These are phyloP conservation scores for Yoshiicerus persimilis DNA, from an alignment of 1,140 invertebrate genomes.

Conservation along the genomic window DNA sequence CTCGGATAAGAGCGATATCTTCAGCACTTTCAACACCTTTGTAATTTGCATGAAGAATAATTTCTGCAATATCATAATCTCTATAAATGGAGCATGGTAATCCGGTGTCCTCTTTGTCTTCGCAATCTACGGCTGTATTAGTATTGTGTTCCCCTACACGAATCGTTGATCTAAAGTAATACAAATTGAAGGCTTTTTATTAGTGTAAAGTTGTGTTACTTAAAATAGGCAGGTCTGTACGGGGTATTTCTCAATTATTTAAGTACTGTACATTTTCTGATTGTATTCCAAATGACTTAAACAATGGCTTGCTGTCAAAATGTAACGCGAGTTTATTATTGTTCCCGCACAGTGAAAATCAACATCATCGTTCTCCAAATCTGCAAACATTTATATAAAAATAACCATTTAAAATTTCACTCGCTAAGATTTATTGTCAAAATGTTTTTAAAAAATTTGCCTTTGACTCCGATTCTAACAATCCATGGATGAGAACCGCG, in stretches of 20 bases:
- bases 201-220: not conserved
- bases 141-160: not conserved
- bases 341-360: not conserved
- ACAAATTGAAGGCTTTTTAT: not conserved
- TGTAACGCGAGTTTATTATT: conserved; percentile 26
- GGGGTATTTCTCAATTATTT: too few relatives aligned
- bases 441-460: not conserved
- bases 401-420: too few relatives aligned
- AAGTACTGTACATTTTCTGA: too few relatives aligned
- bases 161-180: not conserved
- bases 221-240: too few relatives aligned
- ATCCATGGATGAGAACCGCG: not conserved
- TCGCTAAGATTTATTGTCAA: not conserved
- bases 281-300: too few relatives aligned
- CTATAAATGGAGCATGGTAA: conserved; percentile 57
- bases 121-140: not conserved
- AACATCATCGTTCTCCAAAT: not conserved
- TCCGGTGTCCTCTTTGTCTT: conserved; percentile 45
- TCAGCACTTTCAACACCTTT: not conserved
- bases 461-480: not conserved
- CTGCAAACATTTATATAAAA: not conserved
- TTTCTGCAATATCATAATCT: not conserved
- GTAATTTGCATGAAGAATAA: not conserved
- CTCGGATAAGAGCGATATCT: not conserved
- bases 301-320: conserved; percentile 43